Base-by-base conservation (phyloP, 2,888 invertebrate species). In the Hecatera dysodea region DNA sequence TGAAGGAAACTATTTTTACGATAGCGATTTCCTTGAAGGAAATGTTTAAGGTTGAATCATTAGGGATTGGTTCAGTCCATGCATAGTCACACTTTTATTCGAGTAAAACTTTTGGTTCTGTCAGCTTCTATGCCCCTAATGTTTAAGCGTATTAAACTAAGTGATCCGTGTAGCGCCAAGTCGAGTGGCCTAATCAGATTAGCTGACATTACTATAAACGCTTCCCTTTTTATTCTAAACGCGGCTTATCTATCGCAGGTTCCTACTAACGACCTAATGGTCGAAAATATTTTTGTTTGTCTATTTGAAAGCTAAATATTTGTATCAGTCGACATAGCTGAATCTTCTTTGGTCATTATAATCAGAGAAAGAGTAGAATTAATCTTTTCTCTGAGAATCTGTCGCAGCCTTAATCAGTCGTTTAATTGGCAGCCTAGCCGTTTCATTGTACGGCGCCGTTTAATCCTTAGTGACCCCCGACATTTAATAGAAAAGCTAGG, bases 141-240 rank as follows among this genome's bases (percentile, higher is more conserved):
- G 57, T 33, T 19, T 24, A 27, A 15, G 33, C 72, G 64, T 80
- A 67, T 80, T 75, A 60, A 64, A 53, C 15, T 70, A 79, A 80
- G 72, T 75, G 78, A 56, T 75, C 59, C 48, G 60, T 56, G 67
- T 79, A 69, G 36, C 60, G 59, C 68, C 72, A 56, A 67, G 65
- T 66, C 46, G 81, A 81, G 61, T 69, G 78, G 55, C 39, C 48
- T 79, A 72, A 81, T 78, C 75, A 62, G 81, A 81, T 78, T 75
- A 81, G 42, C 46, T 69, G 66, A 70, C 64, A 77, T 67, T 39
- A 63, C 66, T 63, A 44, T 70, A 71, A 75, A 71, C 77, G 71
- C 71, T 76, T 75, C 52, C 52, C 77, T 36, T 60, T 71, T 77
- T 59, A 44, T 64, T 50, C 22, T 48, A 59, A 62, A 52, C 46